These are phyloP conservation scores for Copsychus sechellarum DNA, from an alignment of 2,113 vertebrate genomes.

Conservation along the genomic window DNA sequence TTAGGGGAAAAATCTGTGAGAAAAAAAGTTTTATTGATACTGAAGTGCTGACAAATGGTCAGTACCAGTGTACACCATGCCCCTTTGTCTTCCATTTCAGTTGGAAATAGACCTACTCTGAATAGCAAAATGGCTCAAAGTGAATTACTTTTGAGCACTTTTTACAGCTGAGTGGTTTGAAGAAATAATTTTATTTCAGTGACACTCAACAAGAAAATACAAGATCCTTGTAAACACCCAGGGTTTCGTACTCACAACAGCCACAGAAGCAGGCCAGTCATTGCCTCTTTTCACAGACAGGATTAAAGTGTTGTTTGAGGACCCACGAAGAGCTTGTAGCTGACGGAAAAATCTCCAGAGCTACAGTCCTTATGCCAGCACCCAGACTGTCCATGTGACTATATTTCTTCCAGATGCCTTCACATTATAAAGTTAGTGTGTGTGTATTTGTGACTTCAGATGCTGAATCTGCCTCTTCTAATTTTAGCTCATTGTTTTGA, in stretches of 20 bases:
- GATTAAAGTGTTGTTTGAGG: background rate
- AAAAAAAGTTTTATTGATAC: background rate
- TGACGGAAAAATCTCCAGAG: background rate
- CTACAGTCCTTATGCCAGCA: background rate
- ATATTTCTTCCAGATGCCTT: constrained; percentile 62
- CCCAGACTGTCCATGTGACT: constrained; percentile 25
- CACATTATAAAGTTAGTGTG: constrained; percentile 14
- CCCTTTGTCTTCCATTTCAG: background rate
- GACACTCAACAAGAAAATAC: background rate
- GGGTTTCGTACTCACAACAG: background rate
- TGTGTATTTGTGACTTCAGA: constrained; percentile 46
- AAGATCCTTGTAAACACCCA: background rate
- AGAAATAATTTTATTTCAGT: background rate
- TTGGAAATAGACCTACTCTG: background rate
- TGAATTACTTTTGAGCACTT: background rate
- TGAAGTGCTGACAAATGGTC: background rate
- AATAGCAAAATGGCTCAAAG: background rate
- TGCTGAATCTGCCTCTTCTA: constrained; percentile 50
- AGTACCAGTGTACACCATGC: background rate
- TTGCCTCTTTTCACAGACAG: background rate
- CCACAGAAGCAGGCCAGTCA: background rate
- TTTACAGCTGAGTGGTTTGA: background rate
- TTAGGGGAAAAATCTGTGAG: background rate
- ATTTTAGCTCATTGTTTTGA: constrained; percentile 53
- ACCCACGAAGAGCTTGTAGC: background rate